Evolutionary conservation across 1,140 invertebrate species (phyloP), one percentile per base, ranked within the genome.

Genomic region (Pissodes strobi): DNA sequence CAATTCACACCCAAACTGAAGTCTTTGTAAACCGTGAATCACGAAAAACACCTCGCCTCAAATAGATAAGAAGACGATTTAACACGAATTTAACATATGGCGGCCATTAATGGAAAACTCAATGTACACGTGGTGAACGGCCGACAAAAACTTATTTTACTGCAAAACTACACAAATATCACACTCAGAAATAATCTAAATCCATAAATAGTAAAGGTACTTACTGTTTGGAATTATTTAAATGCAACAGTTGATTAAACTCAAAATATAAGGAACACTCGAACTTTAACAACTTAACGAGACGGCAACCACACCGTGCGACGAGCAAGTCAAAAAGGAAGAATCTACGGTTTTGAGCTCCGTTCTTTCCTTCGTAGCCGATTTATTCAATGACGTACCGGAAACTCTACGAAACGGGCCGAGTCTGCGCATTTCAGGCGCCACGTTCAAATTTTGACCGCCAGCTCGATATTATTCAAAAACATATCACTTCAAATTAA

Each of bases 251-350:
- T 70, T 73, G 56, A 64, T 23, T 56, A 69, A 68, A 66, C 64
- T 66, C 57, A 70, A 67, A 56, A 62, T 58, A 66, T 64, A 67
- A 68, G 61, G 68, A 73, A 73, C 68, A 73, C 70, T 68, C 53
- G 57, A 62, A 68, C 56, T 69, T 66, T 53, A 67, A 63, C 62
- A 71, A 70, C 67, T 67, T 69, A 69, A 72, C 64, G 59, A 69
- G 39, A 61, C 69, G 63, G 55, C 74, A 73, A 75, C 74, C 72
- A 64, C 69, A 77, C 74, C 61, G 65, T 39, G 64, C 69, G 73
- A 75, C 73, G 71, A 74, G 62, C 68, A 64, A 72, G 71, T 72
- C 67, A 75, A 72, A 76, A 76, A 77, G 76, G 72, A 76, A 69
- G 74, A 76, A 65, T 58, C 64, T 64, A 61, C 59, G 61, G 55